Base-by-base conservation (phyloP, 2,888 invertebrate genomes). In the Mesorhabditis spiculigera region DNA sequence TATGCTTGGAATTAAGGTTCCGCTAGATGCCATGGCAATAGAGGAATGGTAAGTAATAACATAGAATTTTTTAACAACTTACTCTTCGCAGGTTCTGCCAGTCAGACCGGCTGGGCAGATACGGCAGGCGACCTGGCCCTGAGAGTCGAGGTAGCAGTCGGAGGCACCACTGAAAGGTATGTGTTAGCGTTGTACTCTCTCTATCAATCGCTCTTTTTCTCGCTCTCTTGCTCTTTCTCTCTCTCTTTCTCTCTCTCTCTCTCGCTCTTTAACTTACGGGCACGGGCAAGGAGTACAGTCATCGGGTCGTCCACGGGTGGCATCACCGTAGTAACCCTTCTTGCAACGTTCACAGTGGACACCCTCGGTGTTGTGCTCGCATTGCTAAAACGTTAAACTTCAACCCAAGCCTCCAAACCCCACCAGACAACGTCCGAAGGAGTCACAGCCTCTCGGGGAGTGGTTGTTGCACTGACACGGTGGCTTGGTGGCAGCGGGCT, bases 91-190 rank as follows among this genome's bases (percentile, higher is more conserved):
- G 67, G 87, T 84, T 66, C 88, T 82, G 71, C 89, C 89, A 42
- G 85, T 81, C 77, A 88, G 88, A n/a, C 88, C 89, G n/a, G 85
- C 81, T 6, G 87, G 87, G 78, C 89, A 89, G 73, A 86, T 86
- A 68, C 87, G 86, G 85, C 89, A 89, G 28, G 88, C 87, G 4
- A 87, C 86, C 72, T 86, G 84, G 58, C 86, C 87, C 77, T 88
- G 87, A 0, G 83, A 70, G 75, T 87, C 88, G 70, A 88, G 81
- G 80, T 82, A 86, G 80, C 89, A 89, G 45, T 88, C 87, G 42
- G 86, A 84, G 6, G 88, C 87, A 87, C 93, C 95, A 87, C 91
- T 91, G 81, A 10, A 85, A 76, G n/a, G n/a, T 50, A 2, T 50
- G n/a, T 1, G 28, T 28, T 28, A 13, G 3, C 58, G 8, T 50